Conservation (phyloP, 2,797 vertebrate genomes). For the Podarcis siculus region DNA sequence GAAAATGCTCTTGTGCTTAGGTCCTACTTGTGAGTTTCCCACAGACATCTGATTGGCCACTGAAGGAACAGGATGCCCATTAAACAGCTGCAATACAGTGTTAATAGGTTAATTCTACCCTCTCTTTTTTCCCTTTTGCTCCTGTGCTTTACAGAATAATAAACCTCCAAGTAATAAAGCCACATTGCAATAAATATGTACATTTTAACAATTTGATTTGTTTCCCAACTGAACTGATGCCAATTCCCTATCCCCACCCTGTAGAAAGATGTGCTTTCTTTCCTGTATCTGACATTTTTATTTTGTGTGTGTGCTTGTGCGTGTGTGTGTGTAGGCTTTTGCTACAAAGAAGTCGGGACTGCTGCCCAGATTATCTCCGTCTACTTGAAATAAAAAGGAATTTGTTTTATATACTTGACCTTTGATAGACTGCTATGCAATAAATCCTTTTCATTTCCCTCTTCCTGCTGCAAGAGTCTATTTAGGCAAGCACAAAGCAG, state of each 20-base stretch:
- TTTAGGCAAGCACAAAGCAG: conserved; percentile 56
- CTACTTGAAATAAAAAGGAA: conserved; percentile 66
- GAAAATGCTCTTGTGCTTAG: too few species aligned
- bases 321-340: conserved; percentile 50
- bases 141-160: conserved; percentile 27
- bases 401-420: conserved; percentile 73
- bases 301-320: conserved; percentile 40
- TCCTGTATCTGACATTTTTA: conserved; percentile 58
- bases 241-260: background rate
- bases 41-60: too few species aligned
- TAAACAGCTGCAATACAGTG: background rate
- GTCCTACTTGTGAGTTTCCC: too few species aligned
- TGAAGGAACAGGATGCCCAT: background rate
- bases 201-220: conserved; percentile 29
- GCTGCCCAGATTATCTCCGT: conserved; percentile 60
- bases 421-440: conserved; percentile 66
- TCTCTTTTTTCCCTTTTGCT: conserved; percentile 2
- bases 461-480: conserved; percentile 47
- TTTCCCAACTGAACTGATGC: conserved; percentile 21
- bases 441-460: conserved; percentile 70
- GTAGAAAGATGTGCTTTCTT: conserved; percentile 3
- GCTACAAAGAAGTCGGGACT: conserved; percentile 50
- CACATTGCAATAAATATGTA: conserved; percentile 45
- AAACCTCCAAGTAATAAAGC: conserved; percentile 45
- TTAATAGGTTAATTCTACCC: background rate